Conservation (phyloP, 2,113 vertebrate species). For the Aldabrachelys gigantea region DNA sequence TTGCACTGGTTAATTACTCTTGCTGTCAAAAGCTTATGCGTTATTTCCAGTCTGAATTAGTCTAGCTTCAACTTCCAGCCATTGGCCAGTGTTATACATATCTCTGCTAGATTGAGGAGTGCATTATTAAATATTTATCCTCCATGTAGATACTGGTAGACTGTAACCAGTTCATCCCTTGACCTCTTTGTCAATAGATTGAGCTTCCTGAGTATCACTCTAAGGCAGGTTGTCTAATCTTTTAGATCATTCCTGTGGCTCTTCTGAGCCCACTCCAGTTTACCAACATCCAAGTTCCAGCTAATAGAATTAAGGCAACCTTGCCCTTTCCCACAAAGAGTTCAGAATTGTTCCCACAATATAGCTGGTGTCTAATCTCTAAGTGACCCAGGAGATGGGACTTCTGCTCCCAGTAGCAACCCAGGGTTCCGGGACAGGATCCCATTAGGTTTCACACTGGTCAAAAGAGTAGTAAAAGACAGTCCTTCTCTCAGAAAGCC, state of each 20-base stretch:
- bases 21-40: not conserved
- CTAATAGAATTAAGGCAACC: not conserved
- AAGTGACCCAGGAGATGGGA: not conserved
- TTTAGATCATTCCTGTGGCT: not conserved
- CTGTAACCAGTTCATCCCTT: not conserved
- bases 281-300: not conserved
- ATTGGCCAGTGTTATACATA: not conserved
- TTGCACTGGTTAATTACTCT: not conserved
- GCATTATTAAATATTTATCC: not conserved
- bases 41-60: not conserved
- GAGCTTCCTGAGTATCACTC: not conserved
- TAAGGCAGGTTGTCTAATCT: not conserved
- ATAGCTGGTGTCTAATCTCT: not conserved
- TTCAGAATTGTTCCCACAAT: not conserved
- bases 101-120: not conserved
- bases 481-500: not conserved
- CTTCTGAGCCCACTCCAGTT: not conserved
- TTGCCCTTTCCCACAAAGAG: not conserved
- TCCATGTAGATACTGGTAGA: not conserved
- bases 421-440: not conserved
- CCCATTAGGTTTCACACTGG: not conserved
- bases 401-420: not conserved
- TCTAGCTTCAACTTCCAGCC: not conserved
- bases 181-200: not conserved
- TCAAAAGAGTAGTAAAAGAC: not conserved